These are phyloP conservation scores for Meiosimyza platycephala DNA, from an alignment of 2,888 invertebrate genomes.

Conservation along the genomic window DNA sequence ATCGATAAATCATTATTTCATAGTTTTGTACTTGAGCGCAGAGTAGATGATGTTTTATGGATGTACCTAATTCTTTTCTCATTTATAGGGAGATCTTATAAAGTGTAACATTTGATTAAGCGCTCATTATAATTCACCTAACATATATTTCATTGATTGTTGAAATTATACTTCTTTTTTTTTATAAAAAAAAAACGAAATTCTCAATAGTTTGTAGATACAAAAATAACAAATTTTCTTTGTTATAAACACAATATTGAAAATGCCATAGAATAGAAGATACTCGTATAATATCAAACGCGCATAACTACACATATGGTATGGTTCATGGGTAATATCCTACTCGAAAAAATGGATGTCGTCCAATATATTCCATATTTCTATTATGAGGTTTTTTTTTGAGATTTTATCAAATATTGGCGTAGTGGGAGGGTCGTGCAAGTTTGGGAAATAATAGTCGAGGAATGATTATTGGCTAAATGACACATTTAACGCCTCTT, in stretches of 20 bases:
- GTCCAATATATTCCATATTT: too few relatives aligned
- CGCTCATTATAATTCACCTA: constrained; percentile 48
- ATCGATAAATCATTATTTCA: constrained; percentile 35
- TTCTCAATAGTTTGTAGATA: not conserved
- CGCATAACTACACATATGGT: too few relatives aligned
- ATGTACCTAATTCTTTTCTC: constrained; percentile 7
- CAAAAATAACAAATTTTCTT: constrained; percentile 17
- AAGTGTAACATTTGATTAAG: constrained; percentile 64
- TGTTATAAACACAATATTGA: not conserved
- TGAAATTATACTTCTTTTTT: constrained; percentile 20
- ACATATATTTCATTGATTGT: constrained; percentile 40
- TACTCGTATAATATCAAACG: too few relatives aligned
- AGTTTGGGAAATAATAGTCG: too few relatives aligned
- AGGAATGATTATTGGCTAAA: too few relatives aligned
- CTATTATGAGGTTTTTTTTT: too few relatives aligned
- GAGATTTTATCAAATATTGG: too few relatives aligned
- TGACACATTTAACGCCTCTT: too few relatives aligned
- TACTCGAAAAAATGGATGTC: too few relatives aligned
- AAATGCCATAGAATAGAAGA: not conserved
- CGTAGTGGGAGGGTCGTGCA: too few relatives aligned
- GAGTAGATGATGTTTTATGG: not conserved
- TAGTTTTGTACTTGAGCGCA: not conserved
- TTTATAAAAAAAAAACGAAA: not conserved
- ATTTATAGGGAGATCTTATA: constrained; percentile 43
- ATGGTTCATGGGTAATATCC: too few relatives aligned